These are phyloP conservation scores for Tapirus indicus DNA, from an alignment of 2,797 vertebrate genomes.

Conservation along the genomic window DNA sequence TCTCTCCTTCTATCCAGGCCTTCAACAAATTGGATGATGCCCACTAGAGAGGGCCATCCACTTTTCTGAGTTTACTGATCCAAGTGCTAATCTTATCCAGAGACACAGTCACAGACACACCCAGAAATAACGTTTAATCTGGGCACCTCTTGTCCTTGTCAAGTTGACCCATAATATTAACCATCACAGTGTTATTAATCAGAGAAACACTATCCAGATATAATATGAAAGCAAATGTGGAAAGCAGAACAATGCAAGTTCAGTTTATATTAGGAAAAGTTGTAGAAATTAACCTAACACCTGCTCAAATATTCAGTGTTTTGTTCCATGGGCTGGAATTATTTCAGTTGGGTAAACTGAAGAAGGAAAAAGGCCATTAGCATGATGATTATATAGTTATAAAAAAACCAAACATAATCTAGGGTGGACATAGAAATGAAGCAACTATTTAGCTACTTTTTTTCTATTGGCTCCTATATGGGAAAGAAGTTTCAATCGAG, in stretches of 20 bases:
- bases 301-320: background rate
- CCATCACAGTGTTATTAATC: background rate
- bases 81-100: background rate
- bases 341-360: background rate
- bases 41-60: background rate
- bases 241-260: background rate
- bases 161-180: background rate
- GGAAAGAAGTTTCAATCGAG: background rate
- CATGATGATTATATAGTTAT: background rate
- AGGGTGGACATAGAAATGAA: background rate
- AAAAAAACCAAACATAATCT: background rate
- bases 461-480: background rate
- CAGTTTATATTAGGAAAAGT: background rate
- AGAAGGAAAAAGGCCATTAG: background rate
- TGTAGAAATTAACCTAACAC: background rate
- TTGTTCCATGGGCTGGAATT: background rate
- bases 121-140: background rate
- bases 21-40: background rate
- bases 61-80: background rate
- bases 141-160: background rate
- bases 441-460: background rate
- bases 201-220: background rate
- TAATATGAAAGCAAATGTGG: background rate
- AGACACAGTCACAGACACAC: background rate
- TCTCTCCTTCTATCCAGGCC: background rate